Evolutionary conservation across 2,888 invertebrate genomes (phyloP).

Genomic region (Stenotaenia linearis): DNA sequence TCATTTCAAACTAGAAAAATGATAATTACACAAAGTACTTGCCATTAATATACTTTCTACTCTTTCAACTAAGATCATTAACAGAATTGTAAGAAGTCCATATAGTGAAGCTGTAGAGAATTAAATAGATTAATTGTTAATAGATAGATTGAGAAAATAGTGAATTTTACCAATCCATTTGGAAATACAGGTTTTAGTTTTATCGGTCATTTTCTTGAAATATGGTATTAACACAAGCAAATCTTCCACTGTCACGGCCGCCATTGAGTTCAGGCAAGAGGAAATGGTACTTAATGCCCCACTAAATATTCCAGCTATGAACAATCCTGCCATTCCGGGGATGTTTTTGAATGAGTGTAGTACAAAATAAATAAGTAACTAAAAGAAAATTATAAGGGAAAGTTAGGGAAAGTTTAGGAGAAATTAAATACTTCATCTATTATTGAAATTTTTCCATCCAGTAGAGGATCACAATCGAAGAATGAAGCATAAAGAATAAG

Average conservation of each 20-base stretch:
- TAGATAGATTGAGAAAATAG: background rate
- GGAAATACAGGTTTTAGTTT: background rate
- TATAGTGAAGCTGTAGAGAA: background rate
- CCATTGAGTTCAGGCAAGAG: constrained; percentile 48
- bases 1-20: background rate
- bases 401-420: too few relatives aligned
- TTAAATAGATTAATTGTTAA: too few relatives aligned
- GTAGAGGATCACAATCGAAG: background rate
- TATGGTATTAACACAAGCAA: constrained; percentile 37
- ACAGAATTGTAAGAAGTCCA: background rate
- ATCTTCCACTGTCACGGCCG: constrained; percentile 47
- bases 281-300: constrained; percentile 69
- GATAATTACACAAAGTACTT: background rate
- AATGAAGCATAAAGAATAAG: background rate
- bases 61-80: background rate
- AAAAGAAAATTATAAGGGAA: constrained; percentile 44
- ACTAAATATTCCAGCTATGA: constrained; percentile 91
- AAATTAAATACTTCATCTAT: background rate
- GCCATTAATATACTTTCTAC: constrained; percentile 7
- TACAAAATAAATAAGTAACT: constrained; percentile 82
- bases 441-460: background rate
- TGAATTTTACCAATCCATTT: constrained; percentile 27
- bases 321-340: constrained; percentile 79
- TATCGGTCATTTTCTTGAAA: background rate
- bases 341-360: constrained; percentile 70